phyloP scores from a whole-genome alignment of 1,140 invertebrate species.

The Eubasilissa regina region DNA sequence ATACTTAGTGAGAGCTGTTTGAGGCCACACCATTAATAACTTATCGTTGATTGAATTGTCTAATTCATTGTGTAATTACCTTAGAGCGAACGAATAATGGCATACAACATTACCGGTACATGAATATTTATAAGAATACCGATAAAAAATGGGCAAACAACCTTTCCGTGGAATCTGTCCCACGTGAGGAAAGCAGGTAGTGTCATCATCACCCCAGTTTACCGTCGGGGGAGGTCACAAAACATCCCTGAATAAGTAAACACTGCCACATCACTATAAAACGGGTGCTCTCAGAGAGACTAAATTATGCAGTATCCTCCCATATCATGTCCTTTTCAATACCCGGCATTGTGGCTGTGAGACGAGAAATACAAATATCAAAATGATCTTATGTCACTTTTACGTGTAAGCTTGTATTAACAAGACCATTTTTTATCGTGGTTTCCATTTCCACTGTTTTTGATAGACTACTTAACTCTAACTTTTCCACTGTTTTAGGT shows the following conservation, averaged over 20 bases:
- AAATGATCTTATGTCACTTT: no score
- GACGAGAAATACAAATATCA: no score
- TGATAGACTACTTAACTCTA: no score
- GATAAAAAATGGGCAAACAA: conserved; percentile 14
- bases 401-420: no score
- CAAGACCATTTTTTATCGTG: no score
- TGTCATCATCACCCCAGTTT: conserved; percentile 35
- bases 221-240: conserved; percentile 29
- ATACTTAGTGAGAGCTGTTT: no score
- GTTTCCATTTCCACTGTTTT: no score
- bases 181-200: background rate
- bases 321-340: conserved; percentile 34
- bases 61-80: no score
- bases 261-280: conserved; percentile 35
- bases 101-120: background rate
- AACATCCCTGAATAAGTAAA: conserved; percentile 38
- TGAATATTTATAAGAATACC: background rate
- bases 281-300: background rate
- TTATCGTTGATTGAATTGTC: no score
- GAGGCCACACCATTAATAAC: no score
- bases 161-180: conserved; percentile 10
- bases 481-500: no score
- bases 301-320: conserved; percentile 35
- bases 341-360: background rate
- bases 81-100: no score